phyloP scores from a whole-genome alignment of 2,888 invertebrate genomes.

The Drosophila longiperda region DNA sequence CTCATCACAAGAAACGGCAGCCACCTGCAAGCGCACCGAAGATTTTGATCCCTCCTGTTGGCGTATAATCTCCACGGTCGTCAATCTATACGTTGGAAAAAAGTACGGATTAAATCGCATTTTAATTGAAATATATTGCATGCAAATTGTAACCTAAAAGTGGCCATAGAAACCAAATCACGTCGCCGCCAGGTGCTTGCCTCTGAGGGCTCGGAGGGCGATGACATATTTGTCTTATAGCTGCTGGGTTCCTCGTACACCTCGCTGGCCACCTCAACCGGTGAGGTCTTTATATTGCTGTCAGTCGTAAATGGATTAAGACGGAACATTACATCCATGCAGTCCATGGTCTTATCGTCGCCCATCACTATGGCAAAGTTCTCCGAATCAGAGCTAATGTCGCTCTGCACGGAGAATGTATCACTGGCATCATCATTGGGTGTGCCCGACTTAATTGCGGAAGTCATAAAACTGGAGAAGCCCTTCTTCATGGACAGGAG shows the following conservation, averaged over 20 bases:
- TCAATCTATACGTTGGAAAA: slow-evolving; percentile 88
- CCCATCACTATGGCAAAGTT: slow-evolving; percentile 92
- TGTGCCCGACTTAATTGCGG: slow-evolving; percentile 90
- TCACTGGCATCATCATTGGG: slow-evolving; percentile 90
- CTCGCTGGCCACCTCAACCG: slow-evolving; percentile 93
- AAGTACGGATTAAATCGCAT: slow-evolving; percentile 22
- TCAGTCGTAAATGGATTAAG: slow-evolving; percentile 86
- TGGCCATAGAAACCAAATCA: slow-evolving; percentile 89
- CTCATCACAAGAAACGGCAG: slow-evolving; percentile 91
- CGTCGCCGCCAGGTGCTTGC: slow-evolving; percentile 92
- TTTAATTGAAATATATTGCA: background rate
- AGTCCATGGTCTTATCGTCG: slow-evolving; percentile 88
- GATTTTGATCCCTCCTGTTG: slow-evolving; percentile 89
- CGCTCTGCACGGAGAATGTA: slow-evolving; percentile 91
- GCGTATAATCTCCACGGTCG: slow-evolving; percentile 90
- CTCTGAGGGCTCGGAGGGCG: slow-evolving; percentile 93
- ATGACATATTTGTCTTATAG: slow-evolving; percentile 88
- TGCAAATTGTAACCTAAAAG: slow-evolving; percentile 81
- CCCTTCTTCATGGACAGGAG: slow-evolving; percentile 93
- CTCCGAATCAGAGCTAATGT: slow-evolving; percentile 94
- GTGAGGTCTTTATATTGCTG: slow-evolving; percentile 84
- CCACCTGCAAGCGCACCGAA: slow-evolving; percentile 89
- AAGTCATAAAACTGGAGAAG: slow-evolving; percentile 92
- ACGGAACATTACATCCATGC: slow-evolving; percentile 89
- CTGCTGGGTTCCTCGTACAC: slow-evolving; percentile 90